phyloP scores from a whole-genome alignment of 1,140 invertebrate genomes.

The Platorchestia sp. region DNA sequence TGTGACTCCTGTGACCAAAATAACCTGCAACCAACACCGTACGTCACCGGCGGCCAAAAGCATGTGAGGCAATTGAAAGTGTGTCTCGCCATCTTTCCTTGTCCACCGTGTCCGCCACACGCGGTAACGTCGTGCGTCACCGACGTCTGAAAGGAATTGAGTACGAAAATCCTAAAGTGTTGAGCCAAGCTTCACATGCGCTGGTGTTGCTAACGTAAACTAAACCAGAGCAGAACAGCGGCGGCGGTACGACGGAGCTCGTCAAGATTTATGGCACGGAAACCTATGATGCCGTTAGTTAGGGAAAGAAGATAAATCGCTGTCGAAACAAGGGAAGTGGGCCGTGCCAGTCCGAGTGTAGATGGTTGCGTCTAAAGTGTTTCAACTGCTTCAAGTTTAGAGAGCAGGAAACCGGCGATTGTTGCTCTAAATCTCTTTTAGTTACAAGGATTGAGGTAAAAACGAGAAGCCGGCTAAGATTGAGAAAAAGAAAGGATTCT shows the following conservation, averaged over 20 bases:
- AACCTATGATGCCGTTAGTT: slow-evolving; percentile 54
- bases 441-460: neutral
- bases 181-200: neutral
- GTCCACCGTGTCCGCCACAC: neutral
- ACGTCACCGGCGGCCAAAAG: neutral
- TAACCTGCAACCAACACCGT: neutral
- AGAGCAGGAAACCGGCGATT: slow-evolving; percentile 33
- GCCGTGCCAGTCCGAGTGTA: slow-evolving; percentile 29
- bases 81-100: neutral
- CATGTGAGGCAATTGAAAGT: slow-evolving; percentile 1
- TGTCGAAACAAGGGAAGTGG: slow-evolving; percentile 46
- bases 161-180: neutral
- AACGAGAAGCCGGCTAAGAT: neutral
- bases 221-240: neutral
- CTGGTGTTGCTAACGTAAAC: neutral
- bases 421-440: slow-evolving; percentile 14
- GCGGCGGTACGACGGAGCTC: neutral
- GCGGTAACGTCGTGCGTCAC: neutral
- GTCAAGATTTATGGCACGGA: slow-evolving; percentile 51
- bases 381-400: slow-evolving; percentile 35
- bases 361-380: slow-evolving; percentile 39
- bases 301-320: slow-evolving; percentile 52
- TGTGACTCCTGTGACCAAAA: neutral
- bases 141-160: neutral
- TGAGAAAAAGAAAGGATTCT: neutral